phyloP scores from a whole-genome alignment of 2,113 vertebrate species.

The Microtus ochrogaster region DNA sequence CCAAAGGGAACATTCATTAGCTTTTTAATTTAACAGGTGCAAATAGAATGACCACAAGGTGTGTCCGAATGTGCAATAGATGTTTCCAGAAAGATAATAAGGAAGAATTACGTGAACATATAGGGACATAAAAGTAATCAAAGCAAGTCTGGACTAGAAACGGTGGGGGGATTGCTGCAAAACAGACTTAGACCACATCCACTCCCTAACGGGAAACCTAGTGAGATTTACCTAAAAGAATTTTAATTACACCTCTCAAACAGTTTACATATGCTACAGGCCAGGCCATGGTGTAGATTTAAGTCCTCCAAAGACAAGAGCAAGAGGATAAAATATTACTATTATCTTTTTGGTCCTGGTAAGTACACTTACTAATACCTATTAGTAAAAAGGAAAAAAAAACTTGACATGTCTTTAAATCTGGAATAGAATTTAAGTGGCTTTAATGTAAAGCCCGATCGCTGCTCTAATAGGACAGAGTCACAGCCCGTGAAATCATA shows the following conservation, averaged over 20 bases:
- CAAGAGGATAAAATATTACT: background rate
- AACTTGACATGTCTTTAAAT: background rate
- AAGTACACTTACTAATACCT: background rate
- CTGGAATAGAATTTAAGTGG: background rate
- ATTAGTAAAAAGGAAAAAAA: background rate
- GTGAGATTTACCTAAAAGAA: conserved; percentile 2
- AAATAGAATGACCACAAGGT: conserved; percentile 28
- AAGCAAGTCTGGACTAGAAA: background rate
- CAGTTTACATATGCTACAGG: background rate
- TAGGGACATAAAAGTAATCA: conserved; percentile 33
- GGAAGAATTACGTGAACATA: conserved; percentile 37
- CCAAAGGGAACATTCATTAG: background rate
- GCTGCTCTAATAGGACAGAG: background rate
- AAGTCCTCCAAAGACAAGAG: conserved; percentile 38
- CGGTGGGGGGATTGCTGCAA: background rate
- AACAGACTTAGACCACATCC: background rate
- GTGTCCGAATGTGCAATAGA: background rate
- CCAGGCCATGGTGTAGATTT: conserved; percentile 22
- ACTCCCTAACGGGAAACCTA: background rate
- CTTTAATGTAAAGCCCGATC: background rate
- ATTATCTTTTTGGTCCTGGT: background rate
- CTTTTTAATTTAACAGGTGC: conserved; percentile 31
- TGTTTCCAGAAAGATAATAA: conserved; percentile 35
- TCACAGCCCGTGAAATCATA: background rate
- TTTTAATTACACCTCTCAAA: background rate